A percentile compares a stretch with the other conserved stretches of the same genome.
Evolutionary conservation across 2,113 vertebrate species (phyloP).

Genomic region (Falcunculus frontatus): DNA sequence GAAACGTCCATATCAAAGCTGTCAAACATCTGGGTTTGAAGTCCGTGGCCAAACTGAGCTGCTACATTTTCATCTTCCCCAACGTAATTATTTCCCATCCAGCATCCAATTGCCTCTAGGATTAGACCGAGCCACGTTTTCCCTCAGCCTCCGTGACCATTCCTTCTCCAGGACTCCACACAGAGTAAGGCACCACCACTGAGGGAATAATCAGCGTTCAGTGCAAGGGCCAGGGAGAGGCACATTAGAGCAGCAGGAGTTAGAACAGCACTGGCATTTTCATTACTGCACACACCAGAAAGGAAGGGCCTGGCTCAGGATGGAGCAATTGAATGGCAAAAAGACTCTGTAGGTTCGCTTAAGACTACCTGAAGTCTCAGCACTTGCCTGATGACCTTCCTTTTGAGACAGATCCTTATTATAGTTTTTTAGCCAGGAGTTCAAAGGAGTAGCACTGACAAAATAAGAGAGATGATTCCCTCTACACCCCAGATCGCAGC

Average conservation of each 20-base stretch:
- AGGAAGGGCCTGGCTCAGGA: neutral
- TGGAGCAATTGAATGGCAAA: neutral
- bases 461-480: slow-evolving; percentile 37
- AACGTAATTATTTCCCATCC: neutral
- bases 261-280: neutral
- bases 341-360: neutral
- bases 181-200: neutral
- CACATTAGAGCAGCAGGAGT: slow-evolving; percentile 21
- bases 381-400: slow-evolving; percentile 15
- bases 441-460: neutral
- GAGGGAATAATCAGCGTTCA: neutral
- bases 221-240: neutral
- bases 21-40: neutral
- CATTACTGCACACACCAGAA: neutral
- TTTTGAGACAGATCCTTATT: slow-evolving; percentile 16
- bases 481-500: neutral
- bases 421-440: neutral
- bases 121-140: neutral
- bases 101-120: neutral
- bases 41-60: neutral
- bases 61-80: neutral
- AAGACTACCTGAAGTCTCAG: slow-evolving; percentile 21
- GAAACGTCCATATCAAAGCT: neutral
- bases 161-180: neutral
- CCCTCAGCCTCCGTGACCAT: neutral